Base-by-base conservation (phyloP, 1,140 invertebrate genomes). In the Helicoverpa zea region DNA sequence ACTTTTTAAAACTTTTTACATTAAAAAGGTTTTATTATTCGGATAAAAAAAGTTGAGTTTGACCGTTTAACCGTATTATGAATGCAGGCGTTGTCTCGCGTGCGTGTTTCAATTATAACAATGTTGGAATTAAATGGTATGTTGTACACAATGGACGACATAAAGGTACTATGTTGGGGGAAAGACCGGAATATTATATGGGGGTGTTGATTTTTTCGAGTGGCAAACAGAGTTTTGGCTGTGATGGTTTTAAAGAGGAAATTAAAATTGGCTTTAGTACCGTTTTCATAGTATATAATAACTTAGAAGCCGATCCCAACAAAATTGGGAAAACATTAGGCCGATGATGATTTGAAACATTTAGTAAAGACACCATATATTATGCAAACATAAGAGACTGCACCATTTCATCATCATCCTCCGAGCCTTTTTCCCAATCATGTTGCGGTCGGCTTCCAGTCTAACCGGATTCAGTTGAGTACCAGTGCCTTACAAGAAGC, bases 11-110 rank as follows among this genome's bases (percentile, higher is more conserved):
- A 72, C 66, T 81, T 78, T 70, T 66, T 49, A 77, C 75, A 77
- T 81, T 63, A 78, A 77, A 81, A 77, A 16, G 47, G 80, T 78
- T 81, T 78, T 77, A 81, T 81, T 81, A 78, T 78, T 78, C 80
- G 58, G 56, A 68, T 43, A 78, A 81, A 81, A 81, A 81, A 66
- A n/a, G 54, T 77, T 29, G 49, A 73, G 74, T 81, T 73, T 66
- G 66, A 72, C 66, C 68, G 52, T 81, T 81, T 81, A 79, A 68
- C 66, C 16, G 16, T 51, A 80, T 80, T 80, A 80, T 68, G 49
- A 73, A 80, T 80, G 78, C 78, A 80, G 56, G 56, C 43, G 29
- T 56, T 68, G 78, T 80, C 30, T 47, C n/a, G 23, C 29, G 78
- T 51, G 78, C 78, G 78, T 80, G 78, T 80, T 80, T 74, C 68